phyloP scores from a whole-genome alignment of 2,888 invertebrate genomes.

The Malthinus flaveolus region DNA sequence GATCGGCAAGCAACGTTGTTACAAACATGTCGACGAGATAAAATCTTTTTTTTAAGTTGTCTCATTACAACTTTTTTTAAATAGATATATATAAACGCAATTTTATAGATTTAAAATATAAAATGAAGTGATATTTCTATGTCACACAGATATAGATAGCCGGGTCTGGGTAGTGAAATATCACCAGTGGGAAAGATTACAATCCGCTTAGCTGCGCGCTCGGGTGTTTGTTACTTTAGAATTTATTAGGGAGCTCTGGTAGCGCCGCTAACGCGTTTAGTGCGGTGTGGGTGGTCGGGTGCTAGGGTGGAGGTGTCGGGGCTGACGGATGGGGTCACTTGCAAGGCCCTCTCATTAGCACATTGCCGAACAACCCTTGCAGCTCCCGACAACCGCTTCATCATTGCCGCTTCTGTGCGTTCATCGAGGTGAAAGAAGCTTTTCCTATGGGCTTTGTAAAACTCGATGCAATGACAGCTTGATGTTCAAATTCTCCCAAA shows the following conservation, averaged over 20 bases:
- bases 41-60: conserved; percentile 5
- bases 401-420: conserved; percentile 38
- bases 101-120: conserved; percentile 40
- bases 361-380: conserved; percentile 47
- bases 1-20: background rate
- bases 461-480: conserved; percentile 21
- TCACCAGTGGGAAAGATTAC: conserved; percentile 53
- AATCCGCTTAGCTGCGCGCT: conserved; percentile 50
- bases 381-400: conserved; percentile 38
- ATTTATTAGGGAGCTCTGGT: conserved; percentile 50
- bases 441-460: conserved; percentile 24
- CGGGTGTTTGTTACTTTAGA: conserved; percentile 52
- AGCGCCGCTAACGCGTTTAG: conserved; percentile 52
- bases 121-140: conserved; percentile 46
- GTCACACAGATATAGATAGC: conserved; percentile 47
- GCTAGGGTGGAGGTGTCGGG: conserved; percentile 39
- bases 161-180: conserved; percentile 50
- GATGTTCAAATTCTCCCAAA: conserved; percentile 7
- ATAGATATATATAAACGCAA: conserved; percentile 35
- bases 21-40: conserved; percentile 1
- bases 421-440: conserved; percentile 29
- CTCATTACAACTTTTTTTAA: conserved; percentile 16
- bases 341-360: conserved; percentile 49
- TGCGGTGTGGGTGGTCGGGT: conserved; percentile 48
- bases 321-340: conserved; percentile 50